Base-by-base conservation (phyloP, 2,113 vertebrate species). In the Synchiropus splendidus region DNA sequence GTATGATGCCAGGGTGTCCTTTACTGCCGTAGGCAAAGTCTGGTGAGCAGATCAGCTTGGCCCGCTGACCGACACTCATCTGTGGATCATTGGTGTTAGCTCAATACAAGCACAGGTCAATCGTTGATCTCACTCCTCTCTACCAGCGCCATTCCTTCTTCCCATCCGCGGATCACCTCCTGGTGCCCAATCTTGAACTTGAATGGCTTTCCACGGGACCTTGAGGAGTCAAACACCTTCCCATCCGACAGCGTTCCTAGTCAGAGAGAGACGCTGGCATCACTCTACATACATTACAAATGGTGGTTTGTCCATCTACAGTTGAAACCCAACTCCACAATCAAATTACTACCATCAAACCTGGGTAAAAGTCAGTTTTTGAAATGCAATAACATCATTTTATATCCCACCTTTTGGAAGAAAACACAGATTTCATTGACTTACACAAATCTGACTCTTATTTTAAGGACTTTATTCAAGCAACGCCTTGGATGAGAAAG, bases 21-120 rank as follows among this genome's bases (percentile, higher is more conserved):
- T 88, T 89, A 13, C 67, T 36, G 45, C 92, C 92, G 0, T 97
- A 97, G 16, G 90, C 92, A 0, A 77, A 95, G 75, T 94, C 92
- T 55, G 92, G 87, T 2, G 92, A 88, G 80, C 92, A 93, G 33
- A 77, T 89, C 79, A 97, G 82, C 74, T 85, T 90, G 15, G 91
- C 92, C 58, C 89, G 83, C 79, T 97, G 89, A 35, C 92, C 92
- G 21, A 95, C 89, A 0, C 92, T 95, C 92, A 97, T 95, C 92
- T 96, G 78, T 30, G 48, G 55, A 43, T 2, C 30, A 21, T 37
- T 9, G 14, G n/a, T n/a, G n/a, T n/a, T n/a, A 17, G 1, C 4
- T 3, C 30, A 1, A 16, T 10, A 15, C 9, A 41, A 16, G 14
- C 9, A 6, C 18, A 10, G 18, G 9, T 36, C 5, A 10, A 37